Evolutionary conservation across 2,888 invertebrate species (phyloP).

Genomic region (Diarsia dahlii): DNA sequence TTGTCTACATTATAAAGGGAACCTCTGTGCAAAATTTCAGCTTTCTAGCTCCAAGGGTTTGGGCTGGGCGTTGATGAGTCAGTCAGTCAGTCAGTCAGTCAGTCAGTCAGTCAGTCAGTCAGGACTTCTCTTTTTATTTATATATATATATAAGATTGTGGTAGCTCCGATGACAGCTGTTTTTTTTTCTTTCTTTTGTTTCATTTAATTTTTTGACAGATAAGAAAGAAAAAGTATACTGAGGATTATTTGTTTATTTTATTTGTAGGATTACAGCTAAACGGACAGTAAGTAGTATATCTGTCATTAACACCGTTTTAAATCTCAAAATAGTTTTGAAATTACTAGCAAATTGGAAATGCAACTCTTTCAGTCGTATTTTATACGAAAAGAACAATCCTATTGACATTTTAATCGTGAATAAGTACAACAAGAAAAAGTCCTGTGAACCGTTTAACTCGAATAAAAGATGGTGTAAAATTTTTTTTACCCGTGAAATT

Average conservation of each 20-base stretch:
- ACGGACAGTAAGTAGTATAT: too few relatives aligned
- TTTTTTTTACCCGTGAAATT: constrained; percentile 37
- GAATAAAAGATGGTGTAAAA: constrained; percentile 11
- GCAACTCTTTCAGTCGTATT: not conserved
- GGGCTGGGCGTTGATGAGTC: too few relatives aligned
- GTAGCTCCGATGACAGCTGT: not conserved
- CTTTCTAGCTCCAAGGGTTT: too few relatives aligned
- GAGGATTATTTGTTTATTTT: not conserved
- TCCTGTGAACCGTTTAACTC: constrained; percentile 14
- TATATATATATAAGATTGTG: too few relatives aligned
- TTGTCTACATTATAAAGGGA: too few relatives aligned
- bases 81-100: too few relatives aligned
- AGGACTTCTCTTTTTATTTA: too few relatives aligned
- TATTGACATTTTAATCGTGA: not conserved
- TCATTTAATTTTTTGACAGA: not conserved
- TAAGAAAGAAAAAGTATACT: not conserved
- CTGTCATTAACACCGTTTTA: not conserved
- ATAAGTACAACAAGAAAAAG: constrained; percentile 1
- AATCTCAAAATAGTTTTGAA: not conserved
- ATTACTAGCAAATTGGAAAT: not conserved
- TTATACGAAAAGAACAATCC: not conserved
- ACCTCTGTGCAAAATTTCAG: too few relatives aligned
- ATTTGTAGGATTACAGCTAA: too few relatives aligned
- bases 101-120: too few relatives aligned
- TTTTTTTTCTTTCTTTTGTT: not conserved